Evolutionary conservation across 2,113 vertebrate genomes (phyloP), one percentile per base, ranked within the genome.

Genomic region (Cyprinus carpio): DNA sequence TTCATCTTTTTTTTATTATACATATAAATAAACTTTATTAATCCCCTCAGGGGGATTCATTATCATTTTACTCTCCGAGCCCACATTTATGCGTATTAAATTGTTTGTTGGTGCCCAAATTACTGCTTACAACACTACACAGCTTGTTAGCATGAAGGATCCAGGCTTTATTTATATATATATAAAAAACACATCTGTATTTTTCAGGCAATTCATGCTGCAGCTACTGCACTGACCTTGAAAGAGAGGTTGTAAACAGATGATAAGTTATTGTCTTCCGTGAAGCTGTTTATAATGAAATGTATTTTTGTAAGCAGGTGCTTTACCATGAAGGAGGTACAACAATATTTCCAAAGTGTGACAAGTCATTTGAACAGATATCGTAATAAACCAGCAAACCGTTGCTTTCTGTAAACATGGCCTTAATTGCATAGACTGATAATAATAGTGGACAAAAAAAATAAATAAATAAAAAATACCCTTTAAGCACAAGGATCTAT

Each of bases 261-360:
- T 77, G 49, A 34, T 58, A 79, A 60, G 12, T 40, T 58, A 60
- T 79, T 58, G 27, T 79, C 31, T 79, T 79, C 76, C 2, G 18
- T 62, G 54, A 79, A 79, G 75, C 51, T 31, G 75, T 56, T 77
- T 20, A 77, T 54, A 58, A 58, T 74, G 6, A 74, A 60, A 64
- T 54, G 9, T 34, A 20, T 51, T 56, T 77, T 31, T 31, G 25
- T 54, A 56, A 54, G 40, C 75, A 34, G 6, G 4, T 56, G 11
- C 49, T 77, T 34, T 56, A 77, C 49, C 43, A 34, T 56, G 27
- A 56, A 27, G 9, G 29, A 56, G 16, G 75, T 20, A 77, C 75
- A 77, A 31, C 31, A 15, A 20, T 76, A 29, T 79, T 60, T 79
- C 74, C 4, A 20, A 75, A 27, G 46, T 29, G 74, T 75, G 74